A percentile compares a stretch with the other conserved stretches of the same genome.
phyloP scores from a whole-genome alignment of 2,797 vertebrate genomes.

The Chelidonichthys spinosus region DNA sequence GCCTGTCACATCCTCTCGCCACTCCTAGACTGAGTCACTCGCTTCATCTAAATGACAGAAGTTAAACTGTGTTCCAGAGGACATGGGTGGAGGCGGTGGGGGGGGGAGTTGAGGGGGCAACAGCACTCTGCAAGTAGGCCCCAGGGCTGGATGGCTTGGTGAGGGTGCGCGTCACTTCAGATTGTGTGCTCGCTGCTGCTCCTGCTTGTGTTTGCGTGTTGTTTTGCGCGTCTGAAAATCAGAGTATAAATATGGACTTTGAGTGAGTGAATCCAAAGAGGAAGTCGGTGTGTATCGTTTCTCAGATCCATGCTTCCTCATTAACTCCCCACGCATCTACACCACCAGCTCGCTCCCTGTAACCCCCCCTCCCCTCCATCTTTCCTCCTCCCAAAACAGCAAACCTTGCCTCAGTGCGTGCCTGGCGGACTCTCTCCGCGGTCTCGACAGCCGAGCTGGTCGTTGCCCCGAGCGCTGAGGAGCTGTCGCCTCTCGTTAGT shows the following conservation, averaged over 20 bases:
- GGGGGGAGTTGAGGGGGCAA: conserved; percentile 42
- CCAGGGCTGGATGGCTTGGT: conserved; percentile 71
- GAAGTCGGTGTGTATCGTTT: conserved; percentile 38
- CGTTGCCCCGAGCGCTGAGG: conserved; percentile 85
- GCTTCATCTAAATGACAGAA: conserved; percentile 85
- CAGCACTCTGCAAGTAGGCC: conserved; percentile 74
- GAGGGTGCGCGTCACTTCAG: conserved; percentile 55
- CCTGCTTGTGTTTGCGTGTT: conserved; percentile 36
- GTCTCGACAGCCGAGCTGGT: conserved; percentile 87
- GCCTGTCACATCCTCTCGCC: conserved; percentile 83
- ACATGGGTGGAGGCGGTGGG: conserved; percentile 60
- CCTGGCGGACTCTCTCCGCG: conserved; percentile 86
- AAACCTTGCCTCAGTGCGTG: conserved; percentile 86
- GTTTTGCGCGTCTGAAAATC: background rate
- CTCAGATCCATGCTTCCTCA: conserved; percentile 43
- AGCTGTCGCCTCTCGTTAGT: conserved; percentile 88
- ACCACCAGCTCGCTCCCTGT: conserved; percentile 72
- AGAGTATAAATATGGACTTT: background rate
- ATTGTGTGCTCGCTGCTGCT: conserved; percentile 37
- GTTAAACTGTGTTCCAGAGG: conserved; percentile 85
- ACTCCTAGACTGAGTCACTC: conserved; percentile 74
- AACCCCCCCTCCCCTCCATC: conserved; percentile 18
- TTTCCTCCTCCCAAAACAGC: conserved; percentile 75
- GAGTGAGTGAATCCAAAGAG: conserved; percentile 38
- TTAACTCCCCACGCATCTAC: conserved; percentile 56